Conservation (phyloP, 2,113 vertebrate species). For the Nicator chloris region DNA sequence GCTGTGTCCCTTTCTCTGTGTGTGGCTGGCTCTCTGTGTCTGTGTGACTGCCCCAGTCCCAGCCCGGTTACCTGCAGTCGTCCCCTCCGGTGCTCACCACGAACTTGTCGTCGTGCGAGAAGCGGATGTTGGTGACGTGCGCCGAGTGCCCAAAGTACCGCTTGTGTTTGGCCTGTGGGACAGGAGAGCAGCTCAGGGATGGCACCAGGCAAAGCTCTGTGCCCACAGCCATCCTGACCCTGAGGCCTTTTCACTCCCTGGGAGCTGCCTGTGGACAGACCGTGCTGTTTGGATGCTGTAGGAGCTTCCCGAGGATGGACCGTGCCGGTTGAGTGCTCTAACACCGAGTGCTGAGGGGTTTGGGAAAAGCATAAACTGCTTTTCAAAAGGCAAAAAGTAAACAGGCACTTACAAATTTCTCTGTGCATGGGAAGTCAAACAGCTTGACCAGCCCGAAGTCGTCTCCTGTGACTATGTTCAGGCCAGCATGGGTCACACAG, state of each 20-base stretch:
- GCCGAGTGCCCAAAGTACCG: slow-evolving; percentile 94
- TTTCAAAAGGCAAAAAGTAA: not conserved
- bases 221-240: not conserved
- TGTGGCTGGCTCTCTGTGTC: not conserved
- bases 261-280: not conserved
- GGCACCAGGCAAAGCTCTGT: not conserved
- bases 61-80: slow-evolving; percentile 84
- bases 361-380: not conserved
- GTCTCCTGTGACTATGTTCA: slow-evolving; percentile 90
- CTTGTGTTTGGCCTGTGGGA: slow-evolving; percentile 90
- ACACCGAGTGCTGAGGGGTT: fast-evolving
- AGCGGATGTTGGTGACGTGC: slow-evolving; percentile 92
- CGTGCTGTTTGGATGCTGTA: too few relatives aligned
- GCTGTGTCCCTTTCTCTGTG: not conserved
- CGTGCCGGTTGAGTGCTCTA: fast-evolving
- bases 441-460: slow-evolving; percentile 97
- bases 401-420: slow-evolving; percentile 89
- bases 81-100: slow-evolving; percentile 92
- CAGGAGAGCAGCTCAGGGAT: not conserved
- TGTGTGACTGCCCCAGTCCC: not conserved
- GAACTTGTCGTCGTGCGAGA: slow-evolving; percentile 91
- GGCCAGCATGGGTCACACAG: slow-evolving; percentile 87
- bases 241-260: not conserved
- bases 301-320: not conserved
- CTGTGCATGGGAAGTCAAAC: slow-evolving; percentile 93